Base-by-base conservation (phyloP, 2,888 invertebrate species). In the Ditula angustiorana region DNA sequence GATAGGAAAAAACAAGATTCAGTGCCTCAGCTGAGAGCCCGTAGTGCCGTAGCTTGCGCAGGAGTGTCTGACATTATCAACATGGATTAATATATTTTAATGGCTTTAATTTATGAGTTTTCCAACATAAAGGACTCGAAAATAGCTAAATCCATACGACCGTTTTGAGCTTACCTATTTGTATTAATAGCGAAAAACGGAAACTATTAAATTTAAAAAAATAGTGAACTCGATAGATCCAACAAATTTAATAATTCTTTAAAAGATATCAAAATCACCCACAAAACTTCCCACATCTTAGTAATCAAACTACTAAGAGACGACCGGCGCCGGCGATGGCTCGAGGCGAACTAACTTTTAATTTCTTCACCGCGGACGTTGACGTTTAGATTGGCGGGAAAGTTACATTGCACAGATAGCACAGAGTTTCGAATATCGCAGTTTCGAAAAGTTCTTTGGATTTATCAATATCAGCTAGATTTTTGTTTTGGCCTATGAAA, bases 401-500 rank as follows among this genome's bases (percentile, higher is more conserved):
- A 88, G 86, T 88, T 87, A 86, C 87, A 84, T 85, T 81, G 83
- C 83, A 86, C 81, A 87, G 90, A 89, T 89, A 90, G 87, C 86
- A 76, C 71, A 76, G 83, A 80, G 77, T 75, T 80, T 79, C 53
- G 68, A 70, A 68, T 66, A 60, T 63, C 28, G 53, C 64, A 67
- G 13, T 52, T 59, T 8, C 13, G 26, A 35, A 49, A 41, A 59
- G 24, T 21, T 56, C 19, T 28, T 24, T 7, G 16, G 52, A 61
- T 58, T 58, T 41, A 47, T 61, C 57, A 41, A 26, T 57, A 44
- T 41, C 41, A 33, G n/a, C 16, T 44, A 26, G 30, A 24, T 61
- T 53, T 61, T 23, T 24, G 8, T 41, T 13, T 30, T 53, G 52
- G 13, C 23, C 16, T 35, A 35, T 53, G 24, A 47, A 8, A 47